Conservation (phyloP, 2,113 vertebrate species). For the Thymallus thymallus region DNA sequence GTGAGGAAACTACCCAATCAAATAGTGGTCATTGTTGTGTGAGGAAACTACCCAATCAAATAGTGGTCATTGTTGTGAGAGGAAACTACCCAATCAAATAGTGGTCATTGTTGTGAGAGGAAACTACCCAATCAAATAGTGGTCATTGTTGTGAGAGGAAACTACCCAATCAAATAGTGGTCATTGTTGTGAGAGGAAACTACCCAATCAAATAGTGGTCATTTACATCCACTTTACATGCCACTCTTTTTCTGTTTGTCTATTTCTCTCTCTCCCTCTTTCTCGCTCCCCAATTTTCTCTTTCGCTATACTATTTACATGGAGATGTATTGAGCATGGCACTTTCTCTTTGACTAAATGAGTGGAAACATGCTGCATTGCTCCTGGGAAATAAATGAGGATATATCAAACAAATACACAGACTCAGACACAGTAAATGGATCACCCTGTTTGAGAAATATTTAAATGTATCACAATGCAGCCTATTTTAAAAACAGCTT, state of each 20-base stretch:
- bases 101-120: not conserved
- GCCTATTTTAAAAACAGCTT: constrained; percentile 24
- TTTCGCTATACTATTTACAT: constrained; percentile 22
- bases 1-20: not conserved
- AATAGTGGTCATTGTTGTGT: not conserved
- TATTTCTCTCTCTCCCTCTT: constrained; percentile 11
- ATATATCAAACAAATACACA: constrained; percentile 58
- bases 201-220: not conserved
- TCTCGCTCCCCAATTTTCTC: constrained; percentile 19
- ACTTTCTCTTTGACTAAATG: constrained; percentile 54
- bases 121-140: not conserved
- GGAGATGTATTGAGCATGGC: constrained; percentile 39
- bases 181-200: not conserved
- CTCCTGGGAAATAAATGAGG: constrained; percentile 53
- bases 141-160: not conserved
- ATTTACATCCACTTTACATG: not conserved
- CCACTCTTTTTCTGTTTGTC: not conserved
- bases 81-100: not conserved
- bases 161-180: not conserved
- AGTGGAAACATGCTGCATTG: constrained; percentile 36
- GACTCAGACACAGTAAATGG: constrained; percentile 44
- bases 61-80: not conserved
- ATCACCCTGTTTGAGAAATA: constrained; percentile 19
- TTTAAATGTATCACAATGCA: constrained; percentile 41
- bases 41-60: not conserved